phyloP scores from a whole-genome alignment of 2,113 vertebrate genomes.

The Pangasianodon gigas region DNA sequence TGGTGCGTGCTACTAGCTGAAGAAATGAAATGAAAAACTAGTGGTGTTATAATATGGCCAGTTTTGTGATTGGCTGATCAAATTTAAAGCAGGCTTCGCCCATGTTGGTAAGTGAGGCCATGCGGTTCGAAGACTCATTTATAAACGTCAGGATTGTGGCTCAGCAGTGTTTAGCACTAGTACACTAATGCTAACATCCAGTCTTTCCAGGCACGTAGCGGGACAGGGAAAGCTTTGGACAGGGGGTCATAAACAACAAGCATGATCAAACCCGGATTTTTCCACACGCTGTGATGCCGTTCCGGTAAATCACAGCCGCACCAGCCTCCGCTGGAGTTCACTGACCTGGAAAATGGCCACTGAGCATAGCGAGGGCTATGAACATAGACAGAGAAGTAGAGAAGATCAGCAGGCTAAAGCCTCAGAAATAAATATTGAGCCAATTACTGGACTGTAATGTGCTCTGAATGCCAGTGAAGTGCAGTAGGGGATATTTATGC shows the following conservation, averaged over 20 bases:
- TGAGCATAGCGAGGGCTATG: conserved; percentile 35
- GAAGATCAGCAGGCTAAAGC: conserved; percentile 47
- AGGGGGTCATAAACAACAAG: neutral
- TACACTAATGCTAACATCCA: neutral
- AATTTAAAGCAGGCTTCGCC: neutral
- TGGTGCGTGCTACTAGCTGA: neutral
- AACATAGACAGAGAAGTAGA: conserved; percentile 3
- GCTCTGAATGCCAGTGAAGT: conserved; percentile 60
- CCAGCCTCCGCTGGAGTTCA: conserved; percentile 66
- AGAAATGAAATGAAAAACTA: neutral
- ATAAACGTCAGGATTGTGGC: neutral
- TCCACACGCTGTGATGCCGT: conserved; percentile 35
- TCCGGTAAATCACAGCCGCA: conserved; percentile 31
- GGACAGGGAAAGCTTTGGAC: neutral
- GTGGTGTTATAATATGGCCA: neutral
- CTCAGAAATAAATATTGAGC: conserved; percentile 74
- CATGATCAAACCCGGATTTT: conserved; percentile 6
- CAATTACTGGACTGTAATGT: conserved; percentile 79
- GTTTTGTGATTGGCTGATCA: neutral
- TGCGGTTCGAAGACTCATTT: neutral
- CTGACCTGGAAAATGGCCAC: conserved; percentile 72
- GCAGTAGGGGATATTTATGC: conserved; percentile 66
- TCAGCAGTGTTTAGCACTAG: neutral
- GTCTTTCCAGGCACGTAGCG: neutral
- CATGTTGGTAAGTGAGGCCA: neutral